These are phyloP conservation scores for Meteorus colon DNA, from an alignment of 2,888 invertebrate species.

Conservation along the genomic window DNA sequence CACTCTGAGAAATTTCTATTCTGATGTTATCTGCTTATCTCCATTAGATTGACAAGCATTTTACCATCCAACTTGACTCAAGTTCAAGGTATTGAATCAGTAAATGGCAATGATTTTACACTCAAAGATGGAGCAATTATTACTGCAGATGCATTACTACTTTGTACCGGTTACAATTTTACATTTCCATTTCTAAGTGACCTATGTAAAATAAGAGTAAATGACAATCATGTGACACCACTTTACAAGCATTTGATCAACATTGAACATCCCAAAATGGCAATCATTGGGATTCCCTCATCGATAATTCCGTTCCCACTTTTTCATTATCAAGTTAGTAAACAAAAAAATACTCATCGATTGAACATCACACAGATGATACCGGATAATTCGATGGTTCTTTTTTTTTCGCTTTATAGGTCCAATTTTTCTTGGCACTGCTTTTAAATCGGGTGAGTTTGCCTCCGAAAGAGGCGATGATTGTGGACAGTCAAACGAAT, in stretches of 20 bases:
- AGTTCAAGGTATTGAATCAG: constrained; percentile 76
- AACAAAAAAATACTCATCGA: constrained; percentile 37
- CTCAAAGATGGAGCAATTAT: constrained; percentile 79
- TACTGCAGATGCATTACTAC: constrained; percentile 79
- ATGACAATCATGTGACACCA: constrained; percentile 80
- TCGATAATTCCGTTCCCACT: constrained; percentile 81
- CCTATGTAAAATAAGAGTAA: constrained; percentile 78
- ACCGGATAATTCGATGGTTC: not conserved
- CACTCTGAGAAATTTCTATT: not conserved
- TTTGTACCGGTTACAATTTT: constrained; percentile 86
- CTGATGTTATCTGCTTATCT: not conserved
- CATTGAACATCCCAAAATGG: constrained; percentile 83
- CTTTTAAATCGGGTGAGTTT: constrained; percentile 77
- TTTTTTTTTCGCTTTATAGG: constrained; percentile 69
- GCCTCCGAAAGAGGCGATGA: constrained; percentile 80
- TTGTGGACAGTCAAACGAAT: constrained; percentile 75
- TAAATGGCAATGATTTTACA: constrained; percentile 74
- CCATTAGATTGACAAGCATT: constrained; percentile 70
- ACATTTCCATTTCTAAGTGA: constrained; percentile 81
- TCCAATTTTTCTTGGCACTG: constrained; percentile 78
- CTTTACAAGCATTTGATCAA: constrained; percentile 86
- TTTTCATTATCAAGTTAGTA: constrained; percentile 81
- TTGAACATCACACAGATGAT: constrained; percentile 55
- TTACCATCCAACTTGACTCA: constrained; percentile 75
- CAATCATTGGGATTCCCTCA: constrained; percentile 83